These are phyloP conservation scores for Nautilus pompilius DNA, from an alignment of 1,140 invertebrate species.

Conservation along the genomic window DNA sequence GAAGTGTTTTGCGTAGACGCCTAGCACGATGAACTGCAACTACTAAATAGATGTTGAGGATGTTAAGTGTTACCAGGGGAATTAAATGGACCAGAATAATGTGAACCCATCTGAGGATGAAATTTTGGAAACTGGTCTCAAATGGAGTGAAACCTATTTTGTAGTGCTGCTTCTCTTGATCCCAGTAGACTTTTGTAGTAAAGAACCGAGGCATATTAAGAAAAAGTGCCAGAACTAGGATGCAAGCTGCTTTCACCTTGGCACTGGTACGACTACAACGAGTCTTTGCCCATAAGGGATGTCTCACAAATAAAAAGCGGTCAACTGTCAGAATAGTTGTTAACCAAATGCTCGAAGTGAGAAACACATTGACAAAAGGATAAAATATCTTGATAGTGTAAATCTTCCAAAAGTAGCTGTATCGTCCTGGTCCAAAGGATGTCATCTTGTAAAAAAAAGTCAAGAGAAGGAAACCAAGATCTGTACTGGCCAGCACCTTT, in stretches of 20 bases:
- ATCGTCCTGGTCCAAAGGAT: slow-evolving; percentile 16
- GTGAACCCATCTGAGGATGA: slow-evolving; percentile 36
- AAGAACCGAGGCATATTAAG: slow-evolving; percentile 43
- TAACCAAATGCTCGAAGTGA: slow-evolving; percentile 41
- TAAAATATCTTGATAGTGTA: slow-evolving; percentile 39
- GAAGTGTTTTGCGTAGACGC: slow-evolving; percentile 23
- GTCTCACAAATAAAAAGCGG: slow-evolving; percentile 38
- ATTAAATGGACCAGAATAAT: slow-evolving; percentile 33
- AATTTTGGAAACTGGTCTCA: slow-evolving; percentile 15
- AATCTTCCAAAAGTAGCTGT: slow-evolving; percentile 31
- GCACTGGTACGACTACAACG: slow-evolving; percentile 34
- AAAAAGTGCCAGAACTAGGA: slow-evolving; percentile 23
- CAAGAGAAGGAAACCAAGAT: slow-evolving; percentile 33
- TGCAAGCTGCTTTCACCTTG: slow-evolving; percentile 29
- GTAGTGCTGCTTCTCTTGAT: slow-evolving; percentile 6
- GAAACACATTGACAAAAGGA: slow-evolving; percentile 41
- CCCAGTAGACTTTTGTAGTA: slow-evolving; percentile 16
- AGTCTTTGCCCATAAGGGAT: slow-evolving; percentile 42
- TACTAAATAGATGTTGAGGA: slow-evolving; percentile 37
- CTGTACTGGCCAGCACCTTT: slow-evolving; percentile 37
- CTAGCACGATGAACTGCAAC: slow-evolving; percentile 32
- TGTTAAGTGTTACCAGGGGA: slow-evolving; percentile 29
- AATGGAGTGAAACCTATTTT: slow-evolving; percentile 23
- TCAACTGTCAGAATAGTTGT: slow-evolving; percentile 46
- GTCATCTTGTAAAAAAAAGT: slow-evolving; percentile 32